Conservation (phyloP, 2,113 vertebrate species). For the Mustelus asterias region DNA sequence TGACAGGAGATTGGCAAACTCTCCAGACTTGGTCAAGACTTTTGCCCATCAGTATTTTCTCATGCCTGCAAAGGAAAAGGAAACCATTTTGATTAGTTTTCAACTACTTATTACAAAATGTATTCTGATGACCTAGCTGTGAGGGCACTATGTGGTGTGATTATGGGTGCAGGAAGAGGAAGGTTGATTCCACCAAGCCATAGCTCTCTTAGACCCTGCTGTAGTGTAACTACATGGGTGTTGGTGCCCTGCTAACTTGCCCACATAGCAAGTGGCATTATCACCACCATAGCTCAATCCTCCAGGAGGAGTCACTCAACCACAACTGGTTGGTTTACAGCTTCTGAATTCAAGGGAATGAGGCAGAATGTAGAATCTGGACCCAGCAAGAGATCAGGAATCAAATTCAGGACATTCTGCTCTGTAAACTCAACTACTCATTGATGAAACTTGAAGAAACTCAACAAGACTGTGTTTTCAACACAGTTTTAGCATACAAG, state of each 20-base stretch:
- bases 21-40: neutral
- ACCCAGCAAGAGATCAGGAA: neutral
- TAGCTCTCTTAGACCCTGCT: neutral
- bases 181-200: neutral
- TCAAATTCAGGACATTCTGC: neutral
- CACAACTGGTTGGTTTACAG: neutral
- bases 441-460: neutral
- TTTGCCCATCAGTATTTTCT: neutral
- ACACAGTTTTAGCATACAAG: neutral
- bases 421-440: neutral
- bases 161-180: neutral
- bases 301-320: neutral
- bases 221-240: neutral
- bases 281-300: neutral
- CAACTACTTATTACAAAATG: neutral
- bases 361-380: neutral
- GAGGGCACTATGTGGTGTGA: neutral
- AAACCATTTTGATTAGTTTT: neutral
- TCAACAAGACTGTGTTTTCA: neutral
- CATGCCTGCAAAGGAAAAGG: constrained; percentile 20
- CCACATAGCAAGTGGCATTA: neutral
- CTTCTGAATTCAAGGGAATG: neutral
- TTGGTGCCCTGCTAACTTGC: neutral
- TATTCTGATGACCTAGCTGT: neutral
- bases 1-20: constrained; percentile 12